phyloP scores from a whole-genome alignment of 1,140 invertebrate species.

The Drosophila obscura region DNA sequence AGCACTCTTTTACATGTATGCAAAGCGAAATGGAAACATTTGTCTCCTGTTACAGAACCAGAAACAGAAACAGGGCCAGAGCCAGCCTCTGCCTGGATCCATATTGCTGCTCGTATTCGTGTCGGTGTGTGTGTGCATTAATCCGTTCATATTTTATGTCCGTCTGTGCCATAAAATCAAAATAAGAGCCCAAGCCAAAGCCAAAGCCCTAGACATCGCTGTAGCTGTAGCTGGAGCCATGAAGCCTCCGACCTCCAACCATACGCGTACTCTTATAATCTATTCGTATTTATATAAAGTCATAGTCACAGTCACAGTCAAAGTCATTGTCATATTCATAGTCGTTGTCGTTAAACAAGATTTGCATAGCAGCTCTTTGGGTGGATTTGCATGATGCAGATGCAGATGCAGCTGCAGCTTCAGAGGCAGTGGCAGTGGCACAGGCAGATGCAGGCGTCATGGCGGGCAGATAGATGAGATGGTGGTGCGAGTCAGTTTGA shows the following conservation, averaged over 20 bases:
- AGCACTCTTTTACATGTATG: no score
- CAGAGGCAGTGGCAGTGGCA: constrained; percentile 3
- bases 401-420: neutral
- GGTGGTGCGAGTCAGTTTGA: constrained; percentile 53
- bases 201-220: constrained; percentile 8
- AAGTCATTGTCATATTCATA: constrained; percentile 13
- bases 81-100: no score
- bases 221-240: constrained; percentile 10
- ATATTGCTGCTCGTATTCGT: neutral
- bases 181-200: constrained; percentile 48
- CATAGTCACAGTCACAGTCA: constrained; percentile 9
- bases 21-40: constrained; percentile 2
- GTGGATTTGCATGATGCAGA: constrained; percentile 59
- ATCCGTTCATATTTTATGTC: constrained; percentile 69
- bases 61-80: no score
- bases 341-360: constrained; percentile 59
- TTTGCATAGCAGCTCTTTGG: constrained; percentile 64
- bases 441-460: neutral
- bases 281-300: constrained; percentile 24
- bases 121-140: constrained; percentile 40
- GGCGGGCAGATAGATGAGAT: constrained; percentile 19
- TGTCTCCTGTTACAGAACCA: constrained; percentile 34
- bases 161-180: constrained; percentile 68
- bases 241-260: neutral
- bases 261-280: neutral